Percentiles rank a stretch among this genome's conserved stretches.
phyloP scores from a whole-genome alignment of 2,888 invertebrate genomes.

The Lasius fuliginosus region DNA sequence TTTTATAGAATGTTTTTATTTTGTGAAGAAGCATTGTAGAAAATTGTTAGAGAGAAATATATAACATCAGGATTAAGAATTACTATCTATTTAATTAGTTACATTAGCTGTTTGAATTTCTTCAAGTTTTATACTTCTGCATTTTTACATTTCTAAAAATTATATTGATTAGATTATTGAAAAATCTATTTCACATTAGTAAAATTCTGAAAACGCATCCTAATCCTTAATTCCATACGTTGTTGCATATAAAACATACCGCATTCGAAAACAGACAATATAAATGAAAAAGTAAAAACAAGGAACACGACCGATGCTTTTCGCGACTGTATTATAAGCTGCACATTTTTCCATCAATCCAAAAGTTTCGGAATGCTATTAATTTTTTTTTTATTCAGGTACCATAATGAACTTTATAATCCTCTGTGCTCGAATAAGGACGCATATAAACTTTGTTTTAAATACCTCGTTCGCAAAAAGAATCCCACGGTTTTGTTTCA shows the following conservation, averaged over 20 bases:
- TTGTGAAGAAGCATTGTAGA: background rate
- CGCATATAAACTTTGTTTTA: constrained; percentile 51
- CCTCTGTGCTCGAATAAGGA: constrained; percentile 52
- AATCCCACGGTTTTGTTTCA: constrained; percentile 38
- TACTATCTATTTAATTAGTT: background rate
- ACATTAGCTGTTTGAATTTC: background rate
- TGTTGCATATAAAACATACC: background rate
- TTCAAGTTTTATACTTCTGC: background rate
- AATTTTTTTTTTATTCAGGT: constrained; percentile 59
- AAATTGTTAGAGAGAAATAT: background rate
- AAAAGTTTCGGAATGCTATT: constrained; percentile 65
- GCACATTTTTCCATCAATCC: constrained; percentile 54
- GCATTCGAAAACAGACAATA: background rate
- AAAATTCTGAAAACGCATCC: background rate
- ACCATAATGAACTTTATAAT: constrained; percentile 56
- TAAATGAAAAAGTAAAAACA: background rate
- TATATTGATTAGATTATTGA: background rate
- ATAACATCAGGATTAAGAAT: background rate
- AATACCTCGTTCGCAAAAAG: constrained; percentile 44
- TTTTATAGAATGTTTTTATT: background rate
- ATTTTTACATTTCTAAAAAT: background rate
- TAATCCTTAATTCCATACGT: background rate
- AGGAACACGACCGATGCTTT: constrained; percentile 23
- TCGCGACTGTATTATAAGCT: constrained; percentile 43
- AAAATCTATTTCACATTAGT: background rate